Conservation (phyloP, 2,888 invertebrate genomes). For the Megaustenia siamemsis region DNA sequence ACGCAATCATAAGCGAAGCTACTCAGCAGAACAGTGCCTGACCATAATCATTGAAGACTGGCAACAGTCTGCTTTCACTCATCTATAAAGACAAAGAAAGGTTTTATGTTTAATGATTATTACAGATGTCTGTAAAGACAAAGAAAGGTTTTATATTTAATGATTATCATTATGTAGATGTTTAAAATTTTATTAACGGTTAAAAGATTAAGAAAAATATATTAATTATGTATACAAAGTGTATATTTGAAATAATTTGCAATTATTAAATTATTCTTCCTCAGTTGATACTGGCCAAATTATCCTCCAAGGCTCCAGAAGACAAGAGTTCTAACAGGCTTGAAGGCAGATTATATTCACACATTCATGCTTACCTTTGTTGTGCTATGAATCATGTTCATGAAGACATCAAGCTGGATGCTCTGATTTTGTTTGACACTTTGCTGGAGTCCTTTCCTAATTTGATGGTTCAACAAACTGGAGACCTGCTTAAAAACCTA, state of each 20-base stretch:
- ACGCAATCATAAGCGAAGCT: no score
- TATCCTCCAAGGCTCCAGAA: constrained; percentile 21
- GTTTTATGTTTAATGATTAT: no score
- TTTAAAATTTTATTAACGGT: no score
- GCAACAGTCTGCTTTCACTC: no score
- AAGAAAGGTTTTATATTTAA: no score
- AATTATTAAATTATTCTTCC: background rate
- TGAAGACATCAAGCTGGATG: constrained; percentile 89
- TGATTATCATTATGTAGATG: no score
- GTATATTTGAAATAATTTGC: background rate
- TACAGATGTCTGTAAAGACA: no score
- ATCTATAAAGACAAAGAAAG: no score
- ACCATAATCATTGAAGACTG: no score
- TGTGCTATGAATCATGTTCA: constrained; percentile 95
- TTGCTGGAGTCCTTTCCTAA: constrained; percentile 86
- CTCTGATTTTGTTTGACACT: constrained; percentile 88
- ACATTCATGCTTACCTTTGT: constrained; percentile 88
- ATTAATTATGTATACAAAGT: no score
- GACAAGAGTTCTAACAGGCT: background rate
- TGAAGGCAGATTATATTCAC: constrained; percentile 84
- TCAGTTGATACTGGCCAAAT: constrained; percentile 42
- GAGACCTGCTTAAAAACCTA: constrained; percentile 50
- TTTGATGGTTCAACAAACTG: constrained; percentile 83
- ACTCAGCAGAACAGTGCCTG: no score
- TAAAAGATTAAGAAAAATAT: no score